phyloP scores from a whole-genome alignment of 2,797 vertebrate species.

The Nasua narica region DNA sequence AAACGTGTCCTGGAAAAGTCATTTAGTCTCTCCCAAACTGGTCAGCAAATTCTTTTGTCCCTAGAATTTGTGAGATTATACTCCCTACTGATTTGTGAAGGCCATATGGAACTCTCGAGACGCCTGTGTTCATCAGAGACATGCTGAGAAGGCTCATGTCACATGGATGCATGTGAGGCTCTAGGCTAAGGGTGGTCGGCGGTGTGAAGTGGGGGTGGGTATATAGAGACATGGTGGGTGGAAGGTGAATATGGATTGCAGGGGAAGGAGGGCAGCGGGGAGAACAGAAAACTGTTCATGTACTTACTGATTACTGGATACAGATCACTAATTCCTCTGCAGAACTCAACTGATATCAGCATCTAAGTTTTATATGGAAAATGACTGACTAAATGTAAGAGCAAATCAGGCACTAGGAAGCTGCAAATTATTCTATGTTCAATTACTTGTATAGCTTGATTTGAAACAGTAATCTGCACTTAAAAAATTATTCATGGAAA shows the following conservation, averaged over 20 bases:
- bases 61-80: not conserved
- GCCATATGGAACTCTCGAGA: not conserved
- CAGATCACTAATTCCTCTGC: not conserved
- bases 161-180: too few relatives aligned
- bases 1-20: not conserved
- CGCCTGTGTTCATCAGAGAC: not conserved
- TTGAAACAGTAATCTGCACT: not conserved
- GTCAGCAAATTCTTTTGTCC: not conserved
- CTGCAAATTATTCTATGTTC: not conserved
- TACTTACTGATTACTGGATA: not conserved
- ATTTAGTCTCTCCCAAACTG: not conserved
- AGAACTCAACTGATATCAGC: not conserved
- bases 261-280: not conserved
- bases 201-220: rapidly evolving
- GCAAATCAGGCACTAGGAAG: not conserved
- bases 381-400: not conserved
- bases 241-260: not conserved
- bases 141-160: not conserved
- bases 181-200: rapidly evolving
- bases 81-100: not conserved
- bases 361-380: not conserved
- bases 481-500: not conserved
- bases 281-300: not conserved
- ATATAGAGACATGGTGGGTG: not conserved
- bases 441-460: not conserved